Conservation (phyloP, 2,888 invertebrate species). For the Calliphora vomitoria region DNA sequence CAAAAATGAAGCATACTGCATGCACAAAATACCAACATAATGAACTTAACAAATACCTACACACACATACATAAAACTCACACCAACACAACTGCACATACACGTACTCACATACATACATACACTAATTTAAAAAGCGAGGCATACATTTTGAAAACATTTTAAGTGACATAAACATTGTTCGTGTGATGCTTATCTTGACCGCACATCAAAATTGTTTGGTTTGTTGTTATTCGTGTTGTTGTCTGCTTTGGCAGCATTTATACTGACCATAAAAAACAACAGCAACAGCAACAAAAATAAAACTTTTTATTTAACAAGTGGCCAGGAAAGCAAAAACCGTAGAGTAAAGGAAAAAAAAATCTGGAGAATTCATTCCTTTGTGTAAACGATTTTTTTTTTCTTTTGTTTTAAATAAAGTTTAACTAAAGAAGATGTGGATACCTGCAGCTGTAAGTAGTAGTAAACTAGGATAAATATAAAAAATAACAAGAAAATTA, state of each 20-base stretch:
- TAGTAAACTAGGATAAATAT: constrained; percentile 20
- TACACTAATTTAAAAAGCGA: constrained; percentile 21
- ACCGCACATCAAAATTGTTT: constrained; percentile 71
- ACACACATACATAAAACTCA: neutral
- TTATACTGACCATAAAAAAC: constrained; percentile 26
- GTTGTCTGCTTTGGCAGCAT: neutral
- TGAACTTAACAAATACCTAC: constrained; percentile 6
- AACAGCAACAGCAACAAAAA: constrained; percentile 15
- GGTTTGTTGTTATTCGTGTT: constrained; percentile 44
- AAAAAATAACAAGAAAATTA: constrained; percentile 30
- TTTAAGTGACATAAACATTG: constrained; percentile 68
- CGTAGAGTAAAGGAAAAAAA: neutral
- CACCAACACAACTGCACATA: neutral
- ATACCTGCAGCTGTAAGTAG: constrained; percentile 64
- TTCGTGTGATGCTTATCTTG: constrained; percentile 70
- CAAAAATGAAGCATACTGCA: neutral
- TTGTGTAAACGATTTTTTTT: neutral
- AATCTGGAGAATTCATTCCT: neutral
- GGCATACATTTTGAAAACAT: constrained; percentile 57
- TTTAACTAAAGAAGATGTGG: constrained; percentile 24
- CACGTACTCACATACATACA: neutral
- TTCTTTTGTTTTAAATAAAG: constrained; percentile 50
- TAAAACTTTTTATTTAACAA: constrained; percentile 36
- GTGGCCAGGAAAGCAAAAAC: neutral
- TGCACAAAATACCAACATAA: constrained; percentile 36